These are phyloP conservation scores for Tapirus terrestris DNA, from an alignment of 2,113 vertebrate genomes.

Conservation along the genomic window DNA sequence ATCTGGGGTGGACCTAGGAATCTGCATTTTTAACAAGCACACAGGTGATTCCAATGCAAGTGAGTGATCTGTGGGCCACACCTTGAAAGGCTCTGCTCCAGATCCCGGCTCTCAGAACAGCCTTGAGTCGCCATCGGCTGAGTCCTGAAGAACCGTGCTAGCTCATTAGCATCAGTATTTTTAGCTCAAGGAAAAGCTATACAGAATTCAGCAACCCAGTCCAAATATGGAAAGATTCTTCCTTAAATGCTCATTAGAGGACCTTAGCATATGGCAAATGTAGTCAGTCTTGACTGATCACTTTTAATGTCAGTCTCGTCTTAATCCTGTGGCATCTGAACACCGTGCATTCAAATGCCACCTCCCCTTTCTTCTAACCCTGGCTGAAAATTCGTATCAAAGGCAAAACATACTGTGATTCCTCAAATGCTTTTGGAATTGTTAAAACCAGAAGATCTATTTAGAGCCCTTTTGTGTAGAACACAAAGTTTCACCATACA, in stretches of 20 bases:
- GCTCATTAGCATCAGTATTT: background rate
- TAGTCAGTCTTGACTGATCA: background rate
- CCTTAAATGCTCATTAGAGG: background rate
- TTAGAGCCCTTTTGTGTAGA: constrained; percentile 70
- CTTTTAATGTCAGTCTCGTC: background rate
- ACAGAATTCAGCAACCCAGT: background rate
- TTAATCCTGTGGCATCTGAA: rapidly evolving
- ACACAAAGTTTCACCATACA: background rate
- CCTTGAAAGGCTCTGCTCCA: background rate
- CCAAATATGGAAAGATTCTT: background rate
- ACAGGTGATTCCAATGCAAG: background rate
- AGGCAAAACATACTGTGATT: background rate
- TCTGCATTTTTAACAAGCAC: background rate
- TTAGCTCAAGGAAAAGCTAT: background rate
- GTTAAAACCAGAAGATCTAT: constrained; percentile 38
- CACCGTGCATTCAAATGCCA: background rate
- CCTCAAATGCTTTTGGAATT: background rate
- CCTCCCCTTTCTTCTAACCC: background rate
- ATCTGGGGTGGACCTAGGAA: background rate
- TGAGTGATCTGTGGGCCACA: background rate
- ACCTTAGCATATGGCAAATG: background rate
- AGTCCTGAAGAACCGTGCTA: background rate
- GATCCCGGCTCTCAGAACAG: background rate
- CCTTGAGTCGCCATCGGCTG: background rate
- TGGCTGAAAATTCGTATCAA: background rate